phyloP scores from a whole-genome alignment of 2,797 vertebrate species.

The Periparus ater region DNA sequence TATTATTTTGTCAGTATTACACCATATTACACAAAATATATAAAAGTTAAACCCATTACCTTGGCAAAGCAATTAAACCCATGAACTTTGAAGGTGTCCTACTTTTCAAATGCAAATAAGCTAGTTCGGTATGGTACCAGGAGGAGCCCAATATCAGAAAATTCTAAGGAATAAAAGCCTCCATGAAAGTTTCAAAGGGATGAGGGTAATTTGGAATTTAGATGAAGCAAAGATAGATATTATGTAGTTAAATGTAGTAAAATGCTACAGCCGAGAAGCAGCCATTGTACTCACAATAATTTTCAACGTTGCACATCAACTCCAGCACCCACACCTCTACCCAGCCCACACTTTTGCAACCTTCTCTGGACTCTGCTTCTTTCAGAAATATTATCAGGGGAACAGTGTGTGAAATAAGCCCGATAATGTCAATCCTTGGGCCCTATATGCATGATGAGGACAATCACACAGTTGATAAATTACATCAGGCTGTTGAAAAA shows the following conservation, averaged over 20 bases:
- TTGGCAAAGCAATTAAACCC: background rate
- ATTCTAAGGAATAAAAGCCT: background rate
- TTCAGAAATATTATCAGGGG: background rate
- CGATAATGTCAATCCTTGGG: background rate
- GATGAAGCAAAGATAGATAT: background rate
- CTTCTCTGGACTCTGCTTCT: background rate
- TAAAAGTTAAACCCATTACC: background rate
- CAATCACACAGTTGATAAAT: background rate
- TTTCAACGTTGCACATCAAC: background rate
- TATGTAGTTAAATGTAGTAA: background rate
- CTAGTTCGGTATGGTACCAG: background rate
- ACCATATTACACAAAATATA: background rate
- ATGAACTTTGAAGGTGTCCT: background rate
- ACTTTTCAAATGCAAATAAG: background rate
- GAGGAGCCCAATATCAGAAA: background rate
- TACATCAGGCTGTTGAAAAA: background rate
- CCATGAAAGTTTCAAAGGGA: background rate
- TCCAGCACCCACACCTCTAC: background rate
- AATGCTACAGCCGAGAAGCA: background rate
- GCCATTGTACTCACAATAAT: background rate
- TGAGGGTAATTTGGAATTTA: background rate
- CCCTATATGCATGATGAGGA: background rate
- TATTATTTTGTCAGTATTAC: background rate
- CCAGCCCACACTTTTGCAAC: background rate
- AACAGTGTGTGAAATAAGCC: background rate